Percentiles rank a stretch among this genome's conserved stretches.
Conservation (phyloP, 64 coral and sea anemone species). For the Hydrozoanthus tunicans region DNA sequence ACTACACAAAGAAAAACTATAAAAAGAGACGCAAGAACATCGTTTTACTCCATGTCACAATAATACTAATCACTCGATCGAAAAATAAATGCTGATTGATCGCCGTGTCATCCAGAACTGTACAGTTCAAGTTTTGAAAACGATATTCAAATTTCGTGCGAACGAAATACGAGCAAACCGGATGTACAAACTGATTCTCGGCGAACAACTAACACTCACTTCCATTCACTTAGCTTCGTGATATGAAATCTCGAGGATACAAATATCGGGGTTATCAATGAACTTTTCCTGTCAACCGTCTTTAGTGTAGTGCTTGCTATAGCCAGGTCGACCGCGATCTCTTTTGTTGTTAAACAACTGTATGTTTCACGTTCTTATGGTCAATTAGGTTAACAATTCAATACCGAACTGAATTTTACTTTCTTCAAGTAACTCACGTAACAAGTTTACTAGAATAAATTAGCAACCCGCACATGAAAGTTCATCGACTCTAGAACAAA, state of each 20-base stretch:
- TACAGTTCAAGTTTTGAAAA: neutral
- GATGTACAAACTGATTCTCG: neutral
- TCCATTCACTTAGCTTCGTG: neutral
- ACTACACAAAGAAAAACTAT: neutral
- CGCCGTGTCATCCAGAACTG: neutral
- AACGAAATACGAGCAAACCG: too few species aligned
- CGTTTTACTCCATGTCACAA: neutral
- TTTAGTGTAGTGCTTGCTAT: neutral
- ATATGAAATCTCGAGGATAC: neutral
- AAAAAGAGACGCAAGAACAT: neutral
- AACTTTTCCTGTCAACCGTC: neutral
- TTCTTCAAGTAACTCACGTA: neutral
- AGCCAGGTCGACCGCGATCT: slow-evolving; percentile 8
- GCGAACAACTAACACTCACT: neutral
- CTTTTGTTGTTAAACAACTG: neutral
- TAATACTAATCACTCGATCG: neutral
- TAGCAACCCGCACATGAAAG: neutral
- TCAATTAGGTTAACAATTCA: slow-evolving; percentile 15
- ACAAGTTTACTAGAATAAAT: neutral
- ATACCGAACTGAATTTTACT: slow-evolving; percentile 4
- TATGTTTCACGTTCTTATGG: neutral
- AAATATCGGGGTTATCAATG: too few species aligned
- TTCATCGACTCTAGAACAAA: neutral
- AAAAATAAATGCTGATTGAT: neutral
- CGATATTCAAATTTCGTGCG: neutral